Evolutionary conservation across 2,797 vertebrate species (phyloP).

Genomic region (Alectoris magna): DNA sequence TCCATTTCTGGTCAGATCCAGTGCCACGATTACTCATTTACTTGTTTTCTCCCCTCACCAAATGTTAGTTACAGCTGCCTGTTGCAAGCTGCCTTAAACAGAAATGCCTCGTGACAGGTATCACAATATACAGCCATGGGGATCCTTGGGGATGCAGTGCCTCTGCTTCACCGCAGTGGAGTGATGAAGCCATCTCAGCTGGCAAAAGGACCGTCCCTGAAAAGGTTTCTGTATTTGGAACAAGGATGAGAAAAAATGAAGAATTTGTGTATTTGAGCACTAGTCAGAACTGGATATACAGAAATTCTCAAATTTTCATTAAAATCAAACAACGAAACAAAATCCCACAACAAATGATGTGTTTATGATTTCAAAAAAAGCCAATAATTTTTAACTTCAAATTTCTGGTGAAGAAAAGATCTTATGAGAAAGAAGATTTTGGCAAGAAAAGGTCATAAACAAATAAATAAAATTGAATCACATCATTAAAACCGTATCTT

Average conservation of each 20-base stretch:
- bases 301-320: neutral
- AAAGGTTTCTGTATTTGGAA: neutral
- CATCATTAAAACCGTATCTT: neutral
- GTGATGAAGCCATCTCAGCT: neutral
- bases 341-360: neutral
- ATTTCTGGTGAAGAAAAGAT: neutral
- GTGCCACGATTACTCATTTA: neutral
- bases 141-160: neutral
- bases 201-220: neutral
- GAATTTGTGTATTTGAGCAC: neutral
- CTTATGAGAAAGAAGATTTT: neutral
- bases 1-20: neutral
- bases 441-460: neutral
- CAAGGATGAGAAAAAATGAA: neutral
- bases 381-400: neutral
- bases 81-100: neutral
- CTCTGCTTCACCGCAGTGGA: neutral
- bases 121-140: neutral
- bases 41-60: neutral
- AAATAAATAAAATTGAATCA: neutral
- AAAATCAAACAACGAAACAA: neutral
- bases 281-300: neutral
- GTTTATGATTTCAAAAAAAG: neutral
- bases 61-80: neutral
- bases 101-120: neutral